phyloP scores from a whole-genome alignment of 2,113 vertebrate species.

The Colaptes auratus region DNA sequence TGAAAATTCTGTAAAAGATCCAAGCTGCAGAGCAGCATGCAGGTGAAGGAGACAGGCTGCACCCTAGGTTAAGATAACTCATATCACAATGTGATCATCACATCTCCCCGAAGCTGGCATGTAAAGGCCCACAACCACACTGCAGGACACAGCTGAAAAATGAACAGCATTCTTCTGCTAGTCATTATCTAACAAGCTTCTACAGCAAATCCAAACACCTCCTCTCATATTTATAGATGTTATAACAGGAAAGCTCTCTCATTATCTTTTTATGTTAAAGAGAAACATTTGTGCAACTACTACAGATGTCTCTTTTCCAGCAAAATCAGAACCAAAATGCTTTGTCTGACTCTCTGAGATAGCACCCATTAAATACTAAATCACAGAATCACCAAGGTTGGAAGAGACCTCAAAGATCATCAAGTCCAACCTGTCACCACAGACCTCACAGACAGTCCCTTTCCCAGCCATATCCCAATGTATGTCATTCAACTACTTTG shows the following conservation, averaged over 20 bases:
- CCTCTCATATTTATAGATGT: conserved; percentile 50
- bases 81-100: accelerated
- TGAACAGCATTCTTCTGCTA: not conserved
- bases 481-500: not conserved
- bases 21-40: not conserved
- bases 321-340: not conserved
- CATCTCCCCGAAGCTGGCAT: not conserved
- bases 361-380: not conserved
- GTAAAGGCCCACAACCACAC: not conserved
- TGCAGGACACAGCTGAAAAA: not conserved
- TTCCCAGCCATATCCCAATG: not conserved
- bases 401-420: too few species aligned
- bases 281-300: conserved; percentile 50
- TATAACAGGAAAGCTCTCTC: conserved; percentile 66
- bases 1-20: not conserved
- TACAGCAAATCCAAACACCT: conserved; percentile 48
- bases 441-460: not conserved
- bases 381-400: too few species aligned
- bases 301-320: conserved; percentile 39
- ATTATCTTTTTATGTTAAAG: conserved; percentile 32
- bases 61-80: not conserved
- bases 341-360: not conserved
- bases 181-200: not conserved
- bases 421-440: too few species aligned
- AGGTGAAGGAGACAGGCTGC: not conserved